A percentile compares a stretch with the other conserved stretches of the same genome.
phyloP scores from a whole-genome alignment of 2,797 vertebrate species.

The Coregonus sp. region DNA sequence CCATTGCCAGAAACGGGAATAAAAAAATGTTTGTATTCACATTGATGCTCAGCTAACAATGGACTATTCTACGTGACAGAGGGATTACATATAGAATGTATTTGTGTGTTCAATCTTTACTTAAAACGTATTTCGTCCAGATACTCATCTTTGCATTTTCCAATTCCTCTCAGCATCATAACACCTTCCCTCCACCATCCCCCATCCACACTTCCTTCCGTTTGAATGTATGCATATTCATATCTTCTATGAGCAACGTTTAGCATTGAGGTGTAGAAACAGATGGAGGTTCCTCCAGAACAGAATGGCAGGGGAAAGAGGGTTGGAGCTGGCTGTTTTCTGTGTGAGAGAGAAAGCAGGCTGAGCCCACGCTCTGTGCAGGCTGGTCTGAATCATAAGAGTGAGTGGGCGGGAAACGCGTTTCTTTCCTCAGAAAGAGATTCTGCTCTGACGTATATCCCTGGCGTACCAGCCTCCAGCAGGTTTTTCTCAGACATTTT shows the following conservation, averaged over 20 bases:
- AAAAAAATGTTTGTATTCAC: background rate
- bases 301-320: constrained; percentile 32
- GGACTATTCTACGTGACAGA: background rate
- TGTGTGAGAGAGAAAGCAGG: constrained; percentile 13
- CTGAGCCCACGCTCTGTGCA: constrained; percentile 33
- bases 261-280: background rate
- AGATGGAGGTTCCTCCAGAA: background rate
- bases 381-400: constrained; percentile 58
- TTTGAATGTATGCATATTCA: background rate
- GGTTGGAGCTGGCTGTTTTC: background rate
- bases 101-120: background rate
- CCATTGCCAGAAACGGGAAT: background rate
- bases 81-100: background rate
- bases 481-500: background rate
- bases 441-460: constrained; percentile 20
- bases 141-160: background rate
- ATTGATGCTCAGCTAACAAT: background rate
- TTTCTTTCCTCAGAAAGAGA: constrained; percentile 6
- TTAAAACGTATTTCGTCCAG: background rate
- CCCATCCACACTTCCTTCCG: background rate
- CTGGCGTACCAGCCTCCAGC: background rate
- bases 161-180: background rate
- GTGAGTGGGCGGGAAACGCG: constrained; percentile 49
- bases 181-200: background rate
- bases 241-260: background rate